Evolutionary conservation across 2,113 vertebrate species (phyloP).

Genomic region (Serranochromis macrocephalus): DNA sequence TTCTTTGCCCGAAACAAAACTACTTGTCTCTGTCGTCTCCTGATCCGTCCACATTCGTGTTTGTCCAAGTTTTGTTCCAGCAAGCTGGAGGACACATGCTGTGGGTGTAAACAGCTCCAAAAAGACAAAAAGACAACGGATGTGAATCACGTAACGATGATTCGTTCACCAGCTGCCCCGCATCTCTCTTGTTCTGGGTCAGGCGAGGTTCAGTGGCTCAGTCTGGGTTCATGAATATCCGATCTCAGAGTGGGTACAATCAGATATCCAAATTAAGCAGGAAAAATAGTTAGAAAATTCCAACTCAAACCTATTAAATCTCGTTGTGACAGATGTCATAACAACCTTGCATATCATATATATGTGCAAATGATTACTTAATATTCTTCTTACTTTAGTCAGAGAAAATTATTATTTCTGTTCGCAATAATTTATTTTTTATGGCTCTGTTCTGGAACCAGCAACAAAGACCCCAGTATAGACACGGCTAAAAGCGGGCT

Average conservation of each 20-base stretch:
- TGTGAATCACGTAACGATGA: slow-evolving; percentile 43
- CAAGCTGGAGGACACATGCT: slow-evolving; percentile 44
- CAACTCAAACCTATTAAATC: not conserved
- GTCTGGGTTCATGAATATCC: not conserved
- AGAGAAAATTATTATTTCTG: not conserved
- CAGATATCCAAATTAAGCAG: not conserved
- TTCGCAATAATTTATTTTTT: not conserved
- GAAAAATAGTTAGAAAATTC: not conserved
- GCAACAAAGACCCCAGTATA: not conserved
- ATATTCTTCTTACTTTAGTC: not conserved
- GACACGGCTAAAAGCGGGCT: not conserved
- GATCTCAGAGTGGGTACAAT: not conserved
- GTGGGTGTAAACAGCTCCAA: slow-evolving; percentile 55
- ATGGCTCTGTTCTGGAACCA: not conserved
- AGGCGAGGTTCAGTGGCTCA: slow-evolving; percentile 25
- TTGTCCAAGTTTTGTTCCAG: slow-evolving; percentile 28
- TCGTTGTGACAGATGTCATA: not conserved
- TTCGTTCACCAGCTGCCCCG: slow-evolving; percentile 36
- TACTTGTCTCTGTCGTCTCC: not conserved
- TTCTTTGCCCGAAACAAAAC: slow-evolving; percentile 16
- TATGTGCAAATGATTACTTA: not conserved
- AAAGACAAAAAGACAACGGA: slow-evolving; percentile 34
- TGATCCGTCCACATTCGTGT: not conserved
- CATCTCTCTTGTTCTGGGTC: slow-evolving; percentile 10
- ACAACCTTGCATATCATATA: not conserved